Evolutionary conservation across 2,888 invertebrate genomes (phyloP).

Genomic region (Cheilosia scutellata): DNA sequence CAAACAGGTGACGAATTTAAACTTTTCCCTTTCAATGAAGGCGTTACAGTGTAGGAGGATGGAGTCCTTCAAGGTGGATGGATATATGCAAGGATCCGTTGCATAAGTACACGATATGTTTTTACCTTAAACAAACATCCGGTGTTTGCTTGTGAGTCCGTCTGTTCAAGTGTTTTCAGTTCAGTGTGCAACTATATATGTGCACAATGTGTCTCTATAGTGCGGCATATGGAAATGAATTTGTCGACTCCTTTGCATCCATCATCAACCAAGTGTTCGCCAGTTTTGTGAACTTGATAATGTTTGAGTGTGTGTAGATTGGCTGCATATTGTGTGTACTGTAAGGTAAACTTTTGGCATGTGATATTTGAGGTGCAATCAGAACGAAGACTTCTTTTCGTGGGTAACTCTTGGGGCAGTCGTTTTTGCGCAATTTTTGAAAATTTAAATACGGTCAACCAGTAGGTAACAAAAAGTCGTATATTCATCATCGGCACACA

Average conservation of each 20-base stretch:
- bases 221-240: conserved; percentile 66
- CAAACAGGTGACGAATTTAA: conserved; percentile 76
- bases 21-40: conserved; percentile 71
- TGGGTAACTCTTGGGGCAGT: too few species aligned
- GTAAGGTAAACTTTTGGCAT: not conserved
- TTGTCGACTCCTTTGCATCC: conserved; percentile 53
- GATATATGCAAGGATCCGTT: conserved; percentile 50
- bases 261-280: conserved; percentile 55
- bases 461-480: too few species aligned
- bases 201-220: conserved; percentile 10
- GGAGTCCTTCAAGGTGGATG: conserved; percentile 21
- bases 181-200: conserved; percentile 11
- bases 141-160: conserved; percentile 65
- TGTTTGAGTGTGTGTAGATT: not conserved
- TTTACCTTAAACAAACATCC: conserved; percentile 74
- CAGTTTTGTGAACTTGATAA: conserved; percentile 52
- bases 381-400: too few species aligned
- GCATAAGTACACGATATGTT: conserved; percentile 72
- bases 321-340: not conserved
- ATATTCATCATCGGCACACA: too few species aligned
- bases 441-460: too few species aligned
- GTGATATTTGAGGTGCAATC: conserved; percentile 2
- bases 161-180: conserved; percentile 38
- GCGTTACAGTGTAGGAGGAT: conserved; percentile 11
- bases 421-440: too few species aligned